These are phyloP conservation scores for Calidris pugnax DNA, from an alignment of 2,113 vertebrate genomes.

Conservation along the genomic window DNA sequence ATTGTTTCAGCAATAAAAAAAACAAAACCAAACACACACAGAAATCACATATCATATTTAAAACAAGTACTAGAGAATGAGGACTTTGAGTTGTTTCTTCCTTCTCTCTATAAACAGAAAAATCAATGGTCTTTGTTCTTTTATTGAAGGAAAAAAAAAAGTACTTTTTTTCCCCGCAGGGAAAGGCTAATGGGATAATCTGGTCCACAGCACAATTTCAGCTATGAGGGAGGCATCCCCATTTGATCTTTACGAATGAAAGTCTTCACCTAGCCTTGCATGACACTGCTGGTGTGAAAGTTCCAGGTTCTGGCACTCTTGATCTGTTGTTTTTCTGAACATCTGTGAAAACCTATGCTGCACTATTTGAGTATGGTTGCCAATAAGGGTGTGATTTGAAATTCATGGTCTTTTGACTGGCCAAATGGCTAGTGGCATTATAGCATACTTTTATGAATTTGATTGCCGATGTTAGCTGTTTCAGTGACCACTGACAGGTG, in stretches of 20 bases:
- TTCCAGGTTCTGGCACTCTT: not conserved
- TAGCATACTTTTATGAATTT: not conserved
- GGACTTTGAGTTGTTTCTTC: not conserved
- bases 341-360: not conserved
- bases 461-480: not conserved
- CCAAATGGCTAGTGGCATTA: not conserved
- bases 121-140: slow-evolving; percentile 58
- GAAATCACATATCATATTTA: not conserved
- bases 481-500: not conserved
- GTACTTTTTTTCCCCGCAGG: not conserved
- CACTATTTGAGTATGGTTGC: not conserved
- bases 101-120: slow-evolving; percentile 54
- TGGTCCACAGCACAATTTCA: not conserved
- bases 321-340: not conserved
- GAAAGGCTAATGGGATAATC: slow-evolving; percentile 43
- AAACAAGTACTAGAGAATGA: not conserved
- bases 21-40: not conserved
- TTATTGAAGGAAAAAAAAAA: not conserved
- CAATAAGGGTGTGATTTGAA: accelerated
- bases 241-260: not conserved
- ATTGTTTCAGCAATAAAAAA: not conserved
- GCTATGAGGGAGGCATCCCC: not conserved
- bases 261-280: not conserved
- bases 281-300: not conserved
- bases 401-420: not conserved